Evolutionary conservation across 2,113 vertebrate genomes (phyloP).

Genomic region (Clinocottus analis): DNA sequence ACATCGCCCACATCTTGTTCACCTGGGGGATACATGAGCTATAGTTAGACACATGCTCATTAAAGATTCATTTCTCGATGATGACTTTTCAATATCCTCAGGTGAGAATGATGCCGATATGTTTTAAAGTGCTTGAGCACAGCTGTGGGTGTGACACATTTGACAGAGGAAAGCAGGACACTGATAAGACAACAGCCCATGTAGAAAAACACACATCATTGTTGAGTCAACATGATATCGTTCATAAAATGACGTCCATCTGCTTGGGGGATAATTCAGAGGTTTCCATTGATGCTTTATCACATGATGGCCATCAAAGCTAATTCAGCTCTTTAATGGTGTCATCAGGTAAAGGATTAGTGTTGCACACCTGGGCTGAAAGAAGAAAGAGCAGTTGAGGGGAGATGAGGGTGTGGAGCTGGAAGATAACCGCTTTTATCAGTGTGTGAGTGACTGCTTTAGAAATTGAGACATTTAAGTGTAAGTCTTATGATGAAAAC

Average conservation of each 20-base stretch:
- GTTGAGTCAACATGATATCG: slow-evolving; percentile 43
- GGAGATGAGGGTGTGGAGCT: not conserved
- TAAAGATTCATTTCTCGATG: slow-evolving; percentile 35
- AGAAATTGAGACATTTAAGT: not conserved
- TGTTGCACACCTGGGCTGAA: slow-evolving; percentile 12
- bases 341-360: not conserved
- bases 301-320: slow-evolving; percentile 18
- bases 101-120: slow-evolving; percentile 32
- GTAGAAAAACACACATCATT: slow-evolving; percentile 24
- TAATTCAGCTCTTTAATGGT: not conserved
- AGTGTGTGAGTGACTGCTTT: not conserved
- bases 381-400: not conserved
- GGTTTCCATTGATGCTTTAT: slow-evolving; percentile 34
- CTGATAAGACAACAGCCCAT: slow-evolving; percentile 9
- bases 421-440: not conserved
- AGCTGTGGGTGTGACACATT: not conserved
- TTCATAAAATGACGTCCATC: slow-evolving; percentile 15
- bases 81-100: slow-evolving; percentile 40
- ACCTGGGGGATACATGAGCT: slow-evolving; percentile 52
- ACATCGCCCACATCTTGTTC: slow-evolving; percentile 46
- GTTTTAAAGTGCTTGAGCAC: slow-evolving; percentile 3
- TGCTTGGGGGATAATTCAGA: slow-evolving; percentile 16
- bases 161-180: not conserved
- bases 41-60: slow-evolving; percentile 49
- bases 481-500: not conserved